Evolutionary conservation across 2,113 vertebrate genomes (phyloP).

Genomic region (Oryzias celebensis): DNA sequence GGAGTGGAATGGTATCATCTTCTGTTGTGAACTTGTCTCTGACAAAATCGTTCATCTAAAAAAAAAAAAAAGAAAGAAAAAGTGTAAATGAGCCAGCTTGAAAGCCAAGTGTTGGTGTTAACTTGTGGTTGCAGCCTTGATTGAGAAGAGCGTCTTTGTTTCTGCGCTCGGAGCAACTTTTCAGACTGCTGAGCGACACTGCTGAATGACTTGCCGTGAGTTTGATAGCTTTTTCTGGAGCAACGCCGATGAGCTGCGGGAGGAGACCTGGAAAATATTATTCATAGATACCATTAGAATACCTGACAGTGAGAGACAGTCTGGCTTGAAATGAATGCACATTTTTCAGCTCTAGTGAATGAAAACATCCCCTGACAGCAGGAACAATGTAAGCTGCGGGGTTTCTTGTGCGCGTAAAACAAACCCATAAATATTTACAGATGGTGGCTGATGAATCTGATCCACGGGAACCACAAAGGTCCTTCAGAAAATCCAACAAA

Average conservation of each 20-base stretch:
- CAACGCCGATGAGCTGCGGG: constrained; percentile 95
- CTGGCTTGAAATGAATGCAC: constrained; percentile 57
- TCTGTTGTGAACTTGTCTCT: constrained; percentile 91
- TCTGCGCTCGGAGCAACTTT: constrained; percentile 43
- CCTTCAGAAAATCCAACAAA: constrained; percentile 52
- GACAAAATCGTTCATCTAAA: constrained; percentile 94
- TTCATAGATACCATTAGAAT: constrained; percentile 69
- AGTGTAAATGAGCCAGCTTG: constrained; percentile 52
- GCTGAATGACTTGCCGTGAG: constrained; percentile 89
- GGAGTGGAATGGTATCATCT: constrained; percentile 86
- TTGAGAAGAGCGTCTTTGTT: constrained; percentile 40
- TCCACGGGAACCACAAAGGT: constrained; percentile 55
- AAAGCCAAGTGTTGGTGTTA: constrained; percentile 57
- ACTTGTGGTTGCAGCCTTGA: constrained; percentile 61
- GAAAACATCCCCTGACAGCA: constrained; percentile 56
- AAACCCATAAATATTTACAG: constrained; percentile 74
- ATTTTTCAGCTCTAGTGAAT: constrained; percentile 41
- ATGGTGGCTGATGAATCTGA: constrained; percentile 63
- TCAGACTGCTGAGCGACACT: constrained; percentile 35
- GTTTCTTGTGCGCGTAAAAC: constrained; percentile 54
- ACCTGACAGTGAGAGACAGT: constrained; percentile 46
- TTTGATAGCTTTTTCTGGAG: constrained; percentile 98
- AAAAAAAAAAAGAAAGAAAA: constrained; percentile 17
- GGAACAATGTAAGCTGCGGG: constrained; percentile 57
- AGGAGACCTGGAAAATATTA: constrained; percentile 87